These are phyloP conservation scores for Paragorgia papillata DNA, from an alignment of 92 coral and sea anemone species.

Conservation along the genomic window DNA sequence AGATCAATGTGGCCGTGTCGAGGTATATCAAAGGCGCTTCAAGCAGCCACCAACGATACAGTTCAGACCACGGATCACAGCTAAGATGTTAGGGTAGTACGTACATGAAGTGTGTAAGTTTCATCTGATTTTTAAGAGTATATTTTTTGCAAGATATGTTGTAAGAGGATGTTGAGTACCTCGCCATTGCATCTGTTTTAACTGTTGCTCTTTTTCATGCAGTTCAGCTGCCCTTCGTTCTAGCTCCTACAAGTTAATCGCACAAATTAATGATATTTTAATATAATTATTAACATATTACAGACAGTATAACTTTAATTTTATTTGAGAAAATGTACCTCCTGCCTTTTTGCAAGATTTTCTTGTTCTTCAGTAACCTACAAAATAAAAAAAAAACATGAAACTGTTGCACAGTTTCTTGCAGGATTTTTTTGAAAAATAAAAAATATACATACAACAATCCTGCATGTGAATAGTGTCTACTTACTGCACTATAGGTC, in stretches of 20 bases:
- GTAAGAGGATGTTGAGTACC: no score
- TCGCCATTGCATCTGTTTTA: constrained; percentile 73
- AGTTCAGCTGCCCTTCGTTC: constrained; percentile 95
- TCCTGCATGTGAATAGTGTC: no score
- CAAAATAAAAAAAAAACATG: background rate
- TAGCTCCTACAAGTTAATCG: constrained; percentile 68
- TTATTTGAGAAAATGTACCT: constrained; percentile 54
- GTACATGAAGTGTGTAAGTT: no score
- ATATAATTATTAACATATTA: background rate
- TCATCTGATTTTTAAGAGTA: no score
- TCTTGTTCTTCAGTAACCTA: constrained; percentile 93
- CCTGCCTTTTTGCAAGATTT: constrained; percentile 86
- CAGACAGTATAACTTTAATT: background rate
- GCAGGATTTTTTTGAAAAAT: no score
- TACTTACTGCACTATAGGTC: constrained; percentile 20
- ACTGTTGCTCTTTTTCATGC: constrained; percentile 90
- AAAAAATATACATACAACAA: no score
- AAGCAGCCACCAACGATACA: no score
- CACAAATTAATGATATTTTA: background rate
- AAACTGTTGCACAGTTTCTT: background rate
- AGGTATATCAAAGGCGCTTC: no score
- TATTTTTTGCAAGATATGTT: no score
- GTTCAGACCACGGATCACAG: no score
- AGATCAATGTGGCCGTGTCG: no score
- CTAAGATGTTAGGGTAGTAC: no score